Base-by-base conservation (phyloP, 2,797 vertebrate genomes). In the Aythya fuligula region DNA sequence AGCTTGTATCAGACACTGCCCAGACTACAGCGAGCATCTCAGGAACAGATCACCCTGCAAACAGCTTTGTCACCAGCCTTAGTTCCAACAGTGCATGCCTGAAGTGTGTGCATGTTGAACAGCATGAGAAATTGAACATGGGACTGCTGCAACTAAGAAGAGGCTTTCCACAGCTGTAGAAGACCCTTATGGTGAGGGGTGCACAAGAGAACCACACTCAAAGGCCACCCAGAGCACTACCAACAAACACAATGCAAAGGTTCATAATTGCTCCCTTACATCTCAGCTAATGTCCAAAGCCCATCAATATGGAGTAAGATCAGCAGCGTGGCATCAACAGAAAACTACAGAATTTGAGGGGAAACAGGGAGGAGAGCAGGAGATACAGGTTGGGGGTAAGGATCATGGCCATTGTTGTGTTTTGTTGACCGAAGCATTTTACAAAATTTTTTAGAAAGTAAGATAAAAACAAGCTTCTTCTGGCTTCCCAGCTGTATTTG, bases 61-160 rank as follows among this genome's bases (percentile, higher is more conserved):
- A 18, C 19, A 30, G 45, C 43, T 67, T 10, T 54, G 56, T 54
- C 74, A 72, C 43, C 92, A 62, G 51, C 71, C 38, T 22, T 6
- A 2, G 1, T 24, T 9, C 54, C 61, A 47, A 17, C 14, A 60
- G n/a, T 1, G 2, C 24, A 27, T 1, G 0, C 9, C 24, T 6
- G 5, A 27, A 45, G 56, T 17, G 41, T 43, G 41, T 43, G 58
- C 70, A 25, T 2, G 0, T 1, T 17, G 34, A 75, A n/a, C 3
- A 2, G 32, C 14, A 27, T 4, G 32, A 14, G 53, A 65, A 32
- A 13, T 10, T 28, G 65, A 70, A 53, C 16, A 6, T 0, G 4
- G 41, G 43, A 16, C 67, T 71, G 45, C 53, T 62, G 56, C 43
- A 60, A 69, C 69, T 43, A 45, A 47, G 25, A 71, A 25, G 4